Evolutionary conservation across 37 sponge, comb jelly and placozoan genomes (phyloP).

Genomic region (Aphrocallistes beatrix): DNA sequence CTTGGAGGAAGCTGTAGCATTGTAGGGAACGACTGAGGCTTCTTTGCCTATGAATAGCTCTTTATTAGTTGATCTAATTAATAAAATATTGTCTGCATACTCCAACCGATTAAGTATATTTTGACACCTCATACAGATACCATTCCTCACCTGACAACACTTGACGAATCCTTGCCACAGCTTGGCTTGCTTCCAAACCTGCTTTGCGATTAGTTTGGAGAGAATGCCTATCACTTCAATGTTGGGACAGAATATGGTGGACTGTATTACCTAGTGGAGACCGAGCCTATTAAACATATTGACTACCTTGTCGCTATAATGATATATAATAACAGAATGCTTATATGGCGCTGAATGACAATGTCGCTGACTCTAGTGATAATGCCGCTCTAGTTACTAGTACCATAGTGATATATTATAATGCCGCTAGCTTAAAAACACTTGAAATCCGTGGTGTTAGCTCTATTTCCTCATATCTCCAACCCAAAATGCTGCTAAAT

Average conservation of each 20-base stretch:
- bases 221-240: constrained; percentile 75
- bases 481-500: too few species aligned
- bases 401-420: too few species aligned
- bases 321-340: too few species aligned
- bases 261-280: constrained; percentile 92
- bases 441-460: too few species aligned
- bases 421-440: too few species aligned
- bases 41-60: constrained; percentile 40
- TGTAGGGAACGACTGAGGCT: constrained; percentile 76
- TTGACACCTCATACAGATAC: background rate
- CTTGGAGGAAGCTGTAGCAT: constrained; percentile 61
- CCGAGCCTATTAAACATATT: too few species aligned
- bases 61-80: background rate
- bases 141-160: constrained; percentile 68
- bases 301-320: too few species aligned
- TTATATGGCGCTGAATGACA: too few species aligned
- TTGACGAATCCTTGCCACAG: constrained; percentile 98
- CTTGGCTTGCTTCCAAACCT: constrained; percentile 88
- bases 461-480: too few species aligned
- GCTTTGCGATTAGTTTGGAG: constrained; percentile 67
- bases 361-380: too few species aligned
- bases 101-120: background rate
- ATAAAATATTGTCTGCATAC: background rate
- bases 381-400: too few species aligned
- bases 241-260: constrained; percentile 51